Evolutionary conservation across 2,888 invertebrate species (phyloP), one percentile per base, ranked within the genome.

Genomic region (Callimorpha dominula): DNA sequence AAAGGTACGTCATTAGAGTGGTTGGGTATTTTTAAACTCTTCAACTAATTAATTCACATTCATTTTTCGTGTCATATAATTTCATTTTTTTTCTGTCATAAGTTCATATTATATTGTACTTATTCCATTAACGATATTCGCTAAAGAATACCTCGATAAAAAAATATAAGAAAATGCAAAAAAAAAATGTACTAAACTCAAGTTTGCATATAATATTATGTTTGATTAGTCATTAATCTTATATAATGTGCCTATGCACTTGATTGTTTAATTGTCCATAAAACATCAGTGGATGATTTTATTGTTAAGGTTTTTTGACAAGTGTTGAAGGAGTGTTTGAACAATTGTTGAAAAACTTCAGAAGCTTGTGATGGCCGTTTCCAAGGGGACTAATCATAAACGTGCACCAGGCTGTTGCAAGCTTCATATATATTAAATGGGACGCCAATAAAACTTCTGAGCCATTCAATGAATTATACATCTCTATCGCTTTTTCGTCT

Each of bases 61-160:
- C 89, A 91, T 81, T 93, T 88, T 85, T 87, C 87, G 82, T 90
- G 89, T 92, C 91, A 88, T 89, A 79, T 91, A 88, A 89, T 90
- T 79, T 92, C 83, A 89, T 89, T 90, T 90, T 90, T 87, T 88
- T 91, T 91, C 90, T 91, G 89, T 91, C 90, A 91, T 94, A 92
- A 91, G 91, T 92, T 90, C 92, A 93, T 93, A 89, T 91, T 93
- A 88, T 95, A 95, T 93, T 94, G 94, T 95, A 95, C 95, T 94
- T 95, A 95, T 94, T 91, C 91, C 92, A 94, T 93, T 93, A 92
- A 94, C 90, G 92, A 93, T 95, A 94, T 95, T 95, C 92, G 89
- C 92, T 94, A 94, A 94, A 93, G 89, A 87, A 92, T 91, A 93
- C 91, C 88, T 90, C 89, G 87, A 92, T 82, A 91, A 91, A 92